These are phyloP conservation scores for Achlya flavicornis DNA, from an alignment of 2,888 invertebrate genomes.

Conservation along the genomic window DNA sequence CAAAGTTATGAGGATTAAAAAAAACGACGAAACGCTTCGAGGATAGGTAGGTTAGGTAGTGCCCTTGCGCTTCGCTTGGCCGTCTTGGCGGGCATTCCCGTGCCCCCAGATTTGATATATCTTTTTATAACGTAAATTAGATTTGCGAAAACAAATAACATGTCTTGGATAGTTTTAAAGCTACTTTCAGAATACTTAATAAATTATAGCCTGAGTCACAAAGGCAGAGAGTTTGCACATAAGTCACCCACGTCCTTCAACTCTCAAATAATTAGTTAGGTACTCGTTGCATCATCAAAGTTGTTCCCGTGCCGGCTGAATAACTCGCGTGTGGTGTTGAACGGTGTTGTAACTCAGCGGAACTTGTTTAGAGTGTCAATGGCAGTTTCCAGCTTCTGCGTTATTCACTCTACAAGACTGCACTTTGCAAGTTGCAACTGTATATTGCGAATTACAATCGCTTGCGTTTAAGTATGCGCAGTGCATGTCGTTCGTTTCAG, in stretches of 20 bases:
- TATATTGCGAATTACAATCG: constrained; percentile 1
- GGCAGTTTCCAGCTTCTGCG: constrained; percentile 49
- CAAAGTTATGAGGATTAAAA: too few species aligned
- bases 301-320: constrained; percentile 46
- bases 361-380: constrained; percentile 64
- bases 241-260: constrained; percentile 42
- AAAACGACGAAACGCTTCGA: too few species aligned
- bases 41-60: too few species aligned
- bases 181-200: neutral
- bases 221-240: constrained; percentile 27
- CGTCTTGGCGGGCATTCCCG: too few species aligned
- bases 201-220: constrained; percentile 13
- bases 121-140: too few species aligned
- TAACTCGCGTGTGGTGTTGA: constrained; percentile 44
- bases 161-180: too few species aligned
- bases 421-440: constrained; percentile 32
- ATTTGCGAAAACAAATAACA: too few species aligned
- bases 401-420: constrained; percentile 50
- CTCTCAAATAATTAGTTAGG: constrained; percentile 51
- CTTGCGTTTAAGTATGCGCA: neutral
- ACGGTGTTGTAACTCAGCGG: constrained; percentile 50
- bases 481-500: neutral
- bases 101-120: too few species aligned
- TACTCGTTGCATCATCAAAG: constrained; percentile 58
- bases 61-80: too few species aligned